These are phyloP conservation scores for Lumbricus terrestris DNA, from an alignment of 2,888 invertebrate genomes.

Conservation along the genomic window DNA sequence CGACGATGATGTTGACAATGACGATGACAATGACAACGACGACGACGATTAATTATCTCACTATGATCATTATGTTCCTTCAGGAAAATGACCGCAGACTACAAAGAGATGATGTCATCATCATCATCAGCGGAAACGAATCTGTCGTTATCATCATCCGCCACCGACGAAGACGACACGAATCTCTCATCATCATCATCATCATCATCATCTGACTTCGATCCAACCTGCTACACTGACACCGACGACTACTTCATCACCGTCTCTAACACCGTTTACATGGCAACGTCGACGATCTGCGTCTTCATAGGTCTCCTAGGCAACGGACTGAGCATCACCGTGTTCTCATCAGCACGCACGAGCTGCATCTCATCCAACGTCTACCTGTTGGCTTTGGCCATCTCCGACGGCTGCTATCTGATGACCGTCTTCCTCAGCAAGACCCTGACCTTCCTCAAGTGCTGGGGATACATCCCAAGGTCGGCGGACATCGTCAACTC, in stretches of 20 bases:
- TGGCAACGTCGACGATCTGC: slow-evolving; percentile 26
- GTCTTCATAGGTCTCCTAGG: slow-evolving; percentile 37
- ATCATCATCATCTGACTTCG: not conserved
- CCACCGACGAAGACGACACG: not conserved
- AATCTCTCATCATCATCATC: no score
- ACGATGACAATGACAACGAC: not conserved
- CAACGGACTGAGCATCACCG: slow-evolving; percentile 36
- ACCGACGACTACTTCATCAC: slow-evolving; percentile 16
- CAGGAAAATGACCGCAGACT: not conserved
- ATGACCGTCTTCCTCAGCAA: slow-evolving; percentile 37
- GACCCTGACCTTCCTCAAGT: slow-evolving; percentile 35
- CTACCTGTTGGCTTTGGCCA: slow-evolving; percentile 39
- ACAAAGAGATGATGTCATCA: no score
- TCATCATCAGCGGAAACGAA: no score
- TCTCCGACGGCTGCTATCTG: slow-evolving; percentile 40
- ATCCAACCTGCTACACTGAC: not conserved
- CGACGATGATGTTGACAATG: not conserved
- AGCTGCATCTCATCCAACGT: slow-evolving; percentile 38
- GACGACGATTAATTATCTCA: no score
- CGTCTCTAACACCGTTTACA: slow-evolving; percentile 28
- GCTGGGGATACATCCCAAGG: slow-evolving; percentile 33
- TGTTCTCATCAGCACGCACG: slow-evolving; percentile 39
- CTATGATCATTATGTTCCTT: not conserved
- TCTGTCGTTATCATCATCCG: not conserved
- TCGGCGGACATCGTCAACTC: slow-evolving; percentile 35